These are phyloP conservation scores for Gymnoscelis rufifasciata DNA, from an alignment of 2,888 invertebrate species.

Conservation along the genomic window DNA sequence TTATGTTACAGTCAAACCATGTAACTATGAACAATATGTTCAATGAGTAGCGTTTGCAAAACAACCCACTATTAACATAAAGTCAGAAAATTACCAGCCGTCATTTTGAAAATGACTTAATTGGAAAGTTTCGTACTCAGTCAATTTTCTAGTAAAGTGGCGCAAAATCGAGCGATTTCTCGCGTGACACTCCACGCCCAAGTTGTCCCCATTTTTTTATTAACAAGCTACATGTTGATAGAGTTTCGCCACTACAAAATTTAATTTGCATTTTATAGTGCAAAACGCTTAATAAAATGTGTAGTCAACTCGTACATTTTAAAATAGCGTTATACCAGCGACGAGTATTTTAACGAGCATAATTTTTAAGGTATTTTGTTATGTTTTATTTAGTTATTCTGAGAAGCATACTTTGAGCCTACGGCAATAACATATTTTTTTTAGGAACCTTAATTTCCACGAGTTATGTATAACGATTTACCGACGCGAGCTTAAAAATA, in stretches of 20 bases:
- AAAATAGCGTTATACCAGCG: too few relatives aligned
- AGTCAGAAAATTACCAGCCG: constrained; percentile 41
- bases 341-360: too few relatives aligned
- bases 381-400: too few relatives aligned
- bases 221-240: constrained; percentile 6
- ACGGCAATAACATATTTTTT: too few relatives aligned
- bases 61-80: constrained; percentile 39
- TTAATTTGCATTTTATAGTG: not conserved
- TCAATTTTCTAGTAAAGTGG: constrained; percentile 35
- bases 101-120: constrained; percentile 68
- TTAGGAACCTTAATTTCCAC: too few relatives aligned
- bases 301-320: too few relatives aligned
- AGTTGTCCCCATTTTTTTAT: constrained; percentile 38
- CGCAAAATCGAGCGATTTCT: constrained; percentile 55
- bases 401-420: too few relatives aligned
- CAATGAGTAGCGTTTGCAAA: constrained; percentile 29
- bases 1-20: too few relatives aligned
- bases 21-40: constrained; percentile 9
- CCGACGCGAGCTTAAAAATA: too few relatives aligned
- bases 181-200: constrained; percentile 60
- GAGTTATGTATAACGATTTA: too few relatives aligned
- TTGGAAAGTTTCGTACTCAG: constrained; percentile 60
- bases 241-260: not conserved
- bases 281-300: too few relatives aligned
- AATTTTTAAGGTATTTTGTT: too few relatives aligned